Conservation (phyloP, 1,140 invertebrate species). For the Anagrus nilaparvatae region DNA sequence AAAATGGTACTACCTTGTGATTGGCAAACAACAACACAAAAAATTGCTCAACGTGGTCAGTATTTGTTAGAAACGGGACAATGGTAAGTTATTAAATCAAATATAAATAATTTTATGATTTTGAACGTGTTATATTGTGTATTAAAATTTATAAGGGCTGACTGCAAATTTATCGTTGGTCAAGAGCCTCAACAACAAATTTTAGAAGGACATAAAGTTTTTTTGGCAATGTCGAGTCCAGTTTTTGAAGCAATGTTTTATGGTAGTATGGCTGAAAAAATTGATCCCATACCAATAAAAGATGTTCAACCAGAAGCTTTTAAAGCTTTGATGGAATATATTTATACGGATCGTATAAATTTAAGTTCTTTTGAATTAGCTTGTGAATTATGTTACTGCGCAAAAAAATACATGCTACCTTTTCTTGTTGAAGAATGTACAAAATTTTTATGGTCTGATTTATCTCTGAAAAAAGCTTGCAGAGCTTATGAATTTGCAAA, state of each 20-base stretch:
- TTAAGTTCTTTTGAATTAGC: conserved; percentile 72
- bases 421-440: conserved; percentile 71
- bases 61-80: conserved; percentile 62
- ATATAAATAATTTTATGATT: background rate
- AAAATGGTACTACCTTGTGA: conserved; percentile 45
- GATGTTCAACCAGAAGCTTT: conserved; percentile 81
- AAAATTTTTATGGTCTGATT: conserved; percentile 66
- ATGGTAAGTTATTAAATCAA: conserved; percentile 43
- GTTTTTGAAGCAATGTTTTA: conserved; percentile 76
- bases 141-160: conserved; percentile 46
- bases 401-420: conserved; percentile 81
- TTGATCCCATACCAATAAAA: conserved; percentile 63
- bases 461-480: conserved; percentile 69
- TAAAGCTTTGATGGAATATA: conserved; percentile 65
- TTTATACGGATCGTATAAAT: conserved; percentile 71
- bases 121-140: background rate
- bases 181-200: conserved; percentile 60
- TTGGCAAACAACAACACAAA: conserved; percentile 63
- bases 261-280: conserved; percentile 58
- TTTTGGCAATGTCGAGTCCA: conserved; percentile 75
- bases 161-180: conserved; percentile 72
- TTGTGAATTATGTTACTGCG: conserved; percentile 75
- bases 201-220: conserved; percentile 66
- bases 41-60: conserved; percentile 56
- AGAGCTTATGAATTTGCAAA: conserved; percentile 76